Conservation (phyloP, 92 coral and sea anemone species). For the Porites divaricata region DNA sequence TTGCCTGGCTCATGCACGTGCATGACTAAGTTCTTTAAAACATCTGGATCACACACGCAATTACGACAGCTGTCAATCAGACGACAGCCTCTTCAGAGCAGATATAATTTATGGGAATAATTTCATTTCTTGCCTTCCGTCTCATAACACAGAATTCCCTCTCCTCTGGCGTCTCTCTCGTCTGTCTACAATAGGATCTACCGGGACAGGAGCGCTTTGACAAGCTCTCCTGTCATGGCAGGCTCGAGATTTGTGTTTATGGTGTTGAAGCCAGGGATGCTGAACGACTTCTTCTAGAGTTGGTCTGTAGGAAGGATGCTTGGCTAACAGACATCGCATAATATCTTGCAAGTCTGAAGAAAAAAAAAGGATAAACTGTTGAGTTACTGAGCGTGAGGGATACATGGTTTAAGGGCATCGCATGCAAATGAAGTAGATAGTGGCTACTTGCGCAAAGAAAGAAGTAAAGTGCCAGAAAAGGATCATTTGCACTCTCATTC, state of each 20-base stretch:
- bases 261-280: conserved; percentile 86
- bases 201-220: conserved; percentile 31
- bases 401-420: no score
- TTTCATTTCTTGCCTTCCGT: neutral
- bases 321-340: conserved; percentile 76
- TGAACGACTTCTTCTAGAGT: conserved; percentile 79
- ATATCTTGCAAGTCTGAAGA: conserved; percentile 83
- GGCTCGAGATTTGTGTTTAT: conserved; percentile 18
- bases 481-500: no score
- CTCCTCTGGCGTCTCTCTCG: conserved; percentile 3
- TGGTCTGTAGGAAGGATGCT: conserved; percentile 86
- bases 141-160: conserved; percentile 34
- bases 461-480: no score
- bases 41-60: neutral
- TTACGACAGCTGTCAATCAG: neutral
- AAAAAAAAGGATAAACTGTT: neutral
- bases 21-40: neutral
- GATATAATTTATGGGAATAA: neutral
- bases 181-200: neutral
- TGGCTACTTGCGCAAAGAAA: no score
- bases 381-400: neutral
- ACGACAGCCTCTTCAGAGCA: neutral
- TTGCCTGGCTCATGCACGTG: conserved; percentile 13
- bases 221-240: conserved; percentile 38
- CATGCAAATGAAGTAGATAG: no score